These are phyloP conservation scores for Microctonus brassicae DNA, from an alignment of 2,888 invertebrate genomes.

Conservation along the genomic window DNA sequence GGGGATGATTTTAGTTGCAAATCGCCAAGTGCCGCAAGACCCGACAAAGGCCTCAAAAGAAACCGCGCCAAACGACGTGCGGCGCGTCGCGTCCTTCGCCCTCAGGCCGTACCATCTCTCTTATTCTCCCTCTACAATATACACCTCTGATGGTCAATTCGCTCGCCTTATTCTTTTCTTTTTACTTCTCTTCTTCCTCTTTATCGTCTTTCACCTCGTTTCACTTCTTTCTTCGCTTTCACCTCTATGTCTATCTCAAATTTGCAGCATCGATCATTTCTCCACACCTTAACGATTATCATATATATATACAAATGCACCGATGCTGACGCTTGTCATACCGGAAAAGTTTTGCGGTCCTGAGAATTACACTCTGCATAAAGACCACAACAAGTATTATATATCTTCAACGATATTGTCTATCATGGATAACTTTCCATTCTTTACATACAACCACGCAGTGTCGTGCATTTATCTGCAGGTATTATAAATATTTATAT, in stretches of 20 bases:
- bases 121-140: constrained; percentile 16
- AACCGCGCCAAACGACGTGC: constrained; percentile 54
- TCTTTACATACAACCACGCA: constrained; percentile 11
- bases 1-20: constrained; percentile 69
- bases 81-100: constrained; percentile 45
- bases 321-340: constrained; percentile 57
- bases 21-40: constrained; percentile 69
- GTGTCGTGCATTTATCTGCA: neutral
- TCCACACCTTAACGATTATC: constrained; percentile 68
- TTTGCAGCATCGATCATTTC: constrained; percentile 55
- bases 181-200: constrained; percentile 33
- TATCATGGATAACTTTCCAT: constrained; percentile 5
- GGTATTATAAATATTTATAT: no score
- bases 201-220: constrained; percentile 29
- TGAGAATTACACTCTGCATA: neutral
- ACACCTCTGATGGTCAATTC: constrained; percentile 7
- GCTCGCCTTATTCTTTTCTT: constrained; percentile 36
- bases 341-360: constrained; percentile 63
- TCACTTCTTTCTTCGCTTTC: constrained; percentile 38
- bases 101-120: constrained; percentile 40
- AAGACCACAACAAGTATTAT: constrained; percentile 41
- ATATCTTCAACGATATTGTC: constrained; percentile 36
- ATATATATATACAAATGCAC: constrained; percentile 62
- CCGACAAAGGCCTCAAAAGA: constrained; percentile 67
- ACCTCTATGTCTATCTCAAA: constrained; percentile 28